Evolutionary conservation across 2,888 invertebrate species (phyloP).

Genomic region (Spicauda simplicius): DNA sequence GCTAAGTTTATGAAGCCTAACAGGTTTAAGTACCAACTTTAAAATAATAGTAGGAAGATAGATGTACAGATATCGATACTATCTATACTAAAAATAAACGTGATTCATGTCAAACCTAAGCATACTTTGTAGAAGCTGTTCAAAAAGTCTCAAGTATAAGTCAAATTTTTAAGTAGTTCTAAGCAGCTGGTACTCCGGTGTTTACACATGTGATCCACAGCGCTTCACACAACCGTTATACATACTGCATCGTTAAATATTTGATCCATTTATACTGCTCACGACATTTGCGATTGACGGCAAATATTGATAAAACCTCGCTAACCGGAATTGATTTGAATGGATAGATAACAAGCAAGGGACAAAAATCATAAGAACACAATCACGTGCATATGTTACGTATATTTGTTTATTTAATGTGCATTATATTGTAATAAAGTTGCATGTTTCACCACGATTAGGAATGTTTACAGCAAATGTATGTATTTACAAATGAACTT

Average conservation of each 20-base stretch:
- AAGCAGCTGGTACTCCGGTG: conserved; percentile 23
- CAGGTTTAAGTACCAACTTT: too few relatives aligned
- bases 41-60: too few relatives aligned
- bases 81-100: too few relatives aligned
- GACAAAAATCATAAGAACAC: conserved; percentile 9
- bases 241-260: conserved; percentile 43
- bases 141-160: neutral
- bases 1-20: too few relatives aligned
- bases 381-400: conserved; percentile 21
- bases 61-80: too few relatives aligned
- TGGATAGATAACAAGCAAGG: conserved; percentile 27
- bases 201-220: conserved; percentile 10
- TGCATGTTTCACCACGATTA: too few relatives aligned
- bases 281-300: conserved; percentile 32
- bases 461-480: too few relatives aligned
- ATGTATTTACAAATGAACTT: too few relatives aligned
- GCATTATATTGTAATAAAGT: too few relatives aligned
- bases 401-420: neutral
- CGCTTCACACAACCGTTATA: conserved; percentile 36
- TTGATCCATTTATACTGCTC: conserved; percentile 42
- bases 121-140: too few relatives aligned
- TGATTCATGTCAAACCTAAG: too few relatives aligned
- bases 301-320: conserved; percentile 37
- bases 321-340: conserved; percentile 28
- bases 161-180: neutral